A percentile compares a stretch with the other conserved stretches of the same genome.
Conservation (phyloP, 2,113 vertebrate genomes). For the Elachura formosa region DNA sequence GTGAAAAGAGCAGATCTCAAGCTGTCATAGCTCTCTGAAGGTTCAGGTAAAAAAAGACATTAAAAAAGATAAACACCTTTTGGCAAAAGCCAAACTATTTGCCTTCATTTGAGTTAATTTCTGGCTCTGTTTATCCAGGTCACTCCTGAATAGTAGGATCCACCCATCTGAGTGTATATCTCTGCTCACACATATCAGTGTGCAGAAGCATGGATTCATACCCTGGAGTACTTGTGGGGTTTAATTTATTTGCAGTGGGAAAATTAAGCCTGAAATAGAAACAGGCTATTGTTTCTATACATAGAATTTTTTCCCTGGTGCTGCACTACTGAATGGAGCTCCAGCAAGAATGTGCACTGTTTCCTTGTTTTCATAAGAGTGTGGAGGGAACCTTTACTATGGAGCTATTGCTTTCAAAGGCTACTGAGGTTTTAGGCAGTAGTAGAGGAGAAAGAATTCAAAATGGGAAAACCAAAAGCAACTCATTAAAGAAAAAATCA, state of each 20-base stretch:
- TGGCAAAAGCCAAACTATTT: slow-evolving; percentile 1
- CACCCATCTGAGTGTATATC: neutral
- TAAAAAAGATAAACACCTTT: neutral
- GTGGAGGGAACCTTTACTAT: neutral
- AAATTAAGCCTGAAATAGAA: neutral
- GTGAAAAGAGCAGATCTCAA: neutral
- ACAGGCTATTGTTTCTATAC: no score
- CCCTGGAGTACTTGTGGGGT: neutral
- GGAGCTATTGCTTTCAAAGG: neutral
- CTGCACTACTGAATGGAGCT: neutral
- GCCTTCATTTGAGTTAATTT: slow-evolving; percentile 5
- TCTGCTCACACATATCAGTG: neutral
- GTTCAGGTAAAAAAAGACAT: neutral
- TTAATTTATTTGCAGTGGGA: neutral
- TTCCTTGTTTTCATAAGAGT: neutral
- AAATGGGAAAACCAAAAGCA: neutral
- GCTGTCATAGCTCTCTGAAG: neutral
- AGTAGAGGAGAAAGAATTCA: neutral
- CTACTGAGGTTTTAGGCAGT: neutral
- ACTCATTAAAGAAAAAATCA: neutral
- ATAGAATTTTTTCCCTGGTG: neutral
- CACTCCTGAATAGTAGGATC: neutral
- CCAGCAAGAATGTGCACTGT: neutral
- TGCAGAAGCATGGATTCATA: neutral
- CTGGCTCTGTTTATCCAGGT: neutral